Evolutionary conservation across 1,140 invertebrate species (phyloP), one percentile per base, ranked within the genome.

Genomic region (Maconellicoccus hirsutus): DNA sequence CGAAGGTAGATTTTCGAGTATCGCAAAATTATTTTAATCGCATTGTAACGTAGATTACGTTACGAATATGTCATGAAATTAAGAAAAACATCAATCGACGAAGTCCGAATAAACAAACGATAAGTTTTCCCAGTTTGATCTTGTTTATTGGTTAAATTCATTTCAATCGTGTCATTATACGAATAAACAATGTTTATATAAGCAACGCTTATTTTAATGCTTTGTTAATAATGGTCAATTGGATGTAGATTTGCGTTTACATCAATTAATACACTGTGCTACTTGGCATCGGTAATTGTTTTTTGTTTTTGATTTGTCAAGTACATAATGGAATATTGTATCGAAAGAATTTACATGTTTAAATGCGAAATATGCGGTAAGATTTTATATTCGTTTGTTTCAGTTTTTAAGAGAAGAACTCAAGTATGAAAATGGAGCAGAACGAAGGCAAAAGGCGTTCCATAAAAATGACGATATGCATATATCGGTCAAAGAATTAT

Each of bases 401-500:
- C 81, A 96, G 93, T 98, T 96, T 83, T 82, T 97, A 70, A 85
- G 93, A 72, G 94, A 96, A 81, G 95, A 98, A 81, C 80, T 98
- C 39, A 91, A 97, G 79, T 94, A 96, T 79, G 91, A 93, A 80
- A 90, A 92, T 74, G 93, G 93, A 0, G 91, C 93, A 75, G 92
- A 95, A 79, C 87, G 90, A 76, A 84, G 93, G 71, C 92, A 95
- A 78, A 88, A 89, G 75, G 90, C 88, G 25, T 97, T 98, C 80
- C 95, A 98, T 84, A 88, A 89, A 74, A 93, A 96, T 79, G 93
- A 96, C 81, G 94, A 97, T 79, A 95, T 92, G 86, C 91, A 94
- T 77, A 94, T 98, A 74, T 94, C 92, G 12, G 93, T 96, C 66
- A 88, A 91, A 78, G 95, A 98, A 81, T 81, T 98, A 23, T 98